Conservation (phyloP, 2,113 vertebrate genomes). For the Anoura caudifer region DNA sequence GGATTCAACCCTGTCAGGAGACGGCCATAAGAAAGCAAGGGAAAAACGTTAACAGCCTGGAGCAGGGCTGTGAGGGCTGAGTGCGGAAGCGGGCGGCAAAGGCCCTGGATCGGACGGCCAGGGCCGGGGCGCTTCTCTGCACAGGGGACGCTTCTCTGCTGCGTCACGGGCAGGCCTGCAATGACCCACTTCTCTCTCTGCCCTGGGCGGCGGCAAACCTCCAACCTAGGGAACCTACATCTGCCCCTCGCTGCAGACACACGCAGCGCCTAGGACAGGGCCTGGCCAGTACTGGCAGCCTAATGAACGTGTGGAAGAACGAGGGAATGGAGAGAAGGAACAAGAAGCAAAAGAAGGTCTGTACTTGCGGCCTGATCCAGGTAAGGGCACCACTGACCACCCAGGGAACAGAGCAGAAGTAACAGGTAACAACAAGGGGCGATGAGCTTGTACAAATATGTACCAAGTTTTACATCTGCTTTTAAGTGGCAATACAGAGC, state of each 20-base stretch:
- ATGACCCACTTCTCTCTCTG: not conserved
- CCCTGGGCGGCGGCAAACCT: not conserved
- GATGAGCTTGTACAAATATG: not conserved
- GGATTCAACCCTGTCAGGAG: not conserved
- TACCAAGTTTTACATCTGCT: not conserved
- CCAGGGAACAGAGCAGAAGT: not conserved
- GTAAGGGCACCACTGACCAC: not conserved
- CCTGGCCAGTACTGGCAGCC: not conserved
- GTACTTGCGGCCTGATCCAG: not conserved
- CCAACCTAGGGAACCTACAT: too few relatives aligned
- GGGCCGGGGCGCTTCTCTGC: too few relatives aligned
- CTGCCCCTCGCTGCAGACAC: not conserved
- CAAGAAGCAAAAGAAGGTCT: not conserved
- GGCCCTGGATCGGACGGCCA: not conserved
- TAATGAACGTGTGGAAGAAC: not conserved
- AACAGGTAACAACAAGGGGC: not conserved
- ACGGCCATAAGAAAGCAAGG: not conserved
- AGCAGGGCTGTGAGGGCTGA: not conserved
- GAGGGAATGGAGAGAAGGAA: not conserved
- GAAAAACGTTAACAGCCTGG: not conserved
- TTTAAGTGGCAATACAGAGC: not conserved
- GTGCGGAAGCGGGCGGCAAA: not conserved
- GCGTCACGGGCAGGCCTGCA: not conserved
- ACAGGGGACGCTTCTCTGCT: not conserved
- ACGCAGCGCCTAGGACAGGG: not conserved